A percentile compares a stretch with the other conserved stretches of the same genome.
phyloP scores from a whole-genome alignment of 2,113 vertebrate species.

The Pycnonotus jocosus region DNA sequence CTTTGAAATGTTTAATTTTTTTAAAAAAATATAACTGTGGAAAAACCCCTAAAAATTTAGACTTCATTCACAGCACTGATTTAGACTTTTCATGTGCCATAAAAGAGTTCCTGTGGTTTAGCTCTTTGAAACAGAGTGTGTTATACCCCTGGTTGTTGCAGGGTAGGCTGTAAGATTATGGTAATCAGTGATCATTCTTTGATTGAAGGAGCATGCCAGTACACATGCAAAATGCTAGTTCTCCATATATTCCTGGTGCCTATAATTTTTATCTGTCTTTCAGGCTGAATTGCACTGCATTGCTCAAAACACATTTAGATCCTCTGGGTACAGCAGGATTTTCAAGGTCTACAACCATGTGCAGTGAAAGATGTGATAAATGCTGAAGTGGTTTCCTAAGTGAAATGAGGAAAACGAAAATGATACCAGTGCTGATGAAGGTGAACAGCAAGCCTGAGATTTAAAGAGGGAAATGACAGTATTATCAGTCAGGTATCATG shows the following conservation, averaged over 20 bases:
- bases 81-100: not conserved
- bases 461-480: conserved; percentile 23
- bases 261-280: conserved; percentile 8
- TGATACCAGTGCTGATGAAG: conserved; percentile 9
- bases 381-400: not conserved
- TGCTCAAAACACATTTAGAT: conserved; percentile 16
- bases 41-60: not conserved
- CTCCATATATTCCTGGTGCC: not conserved
- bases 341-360: conserved; percentile 12
- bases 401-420: not conserved
- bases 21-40: not conserved
- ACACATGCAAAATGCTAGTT: not conserved
- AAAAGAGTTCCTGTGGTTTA: not conserved
- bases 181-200: not conserved
- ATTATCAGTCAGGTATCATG: conserved; percentile 42
- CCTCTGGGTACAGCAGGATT: not conserved
- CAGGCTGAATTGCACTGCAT: not conserved
- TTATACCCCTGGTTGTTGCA: not conserved
- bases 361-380: conserved; percentile 31
- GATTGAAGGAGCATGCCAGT: not conserved
- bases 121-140: not conserved
- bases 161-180: not conserved
- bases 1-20: not conserved
- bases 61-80: not conserved
- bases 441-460: conserved; percentile 1